phyloP scores from a whole-genome alignment of 2,113 vertebrate species.

The Leptobrachium leishanense region DNA sequence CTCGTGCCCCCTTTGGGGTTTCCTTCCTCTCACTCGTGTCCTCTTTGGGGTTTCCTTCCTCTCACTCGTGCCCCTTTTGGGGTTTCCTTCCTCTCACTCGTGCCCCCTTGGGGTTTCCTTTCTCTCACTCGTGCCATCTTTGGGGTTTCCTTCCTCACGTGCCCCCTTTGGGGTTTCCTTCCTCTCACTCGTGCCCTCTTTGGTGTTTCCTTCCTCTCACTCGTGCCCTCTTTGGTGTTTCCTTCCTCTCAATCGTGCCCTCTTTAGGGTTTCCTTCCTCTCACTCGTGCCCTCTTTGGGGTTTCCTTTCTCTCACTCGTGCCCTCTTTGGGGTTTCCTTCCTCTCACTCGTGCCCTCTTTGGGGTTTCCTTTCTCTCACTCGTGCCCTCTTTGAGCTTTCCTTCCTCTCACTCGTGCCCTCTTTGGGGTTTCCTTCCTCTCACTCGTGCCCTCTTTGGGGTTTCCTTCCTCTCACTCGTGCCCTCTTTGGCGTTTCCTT shows the following conservation, averaged over 20 bases:
- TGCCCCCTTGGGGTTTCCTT: background rate
- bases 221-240: background rate
- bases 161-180: background rate
- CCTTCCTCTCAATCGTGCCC: background rate
- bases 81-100: too few relatives aligned
- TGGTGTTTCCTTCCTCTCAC: background rate
- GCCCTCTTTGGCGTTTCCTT: background rate
- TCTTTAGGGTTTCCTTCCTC: background rate
- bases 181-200: background rate
- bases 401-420: background rate
- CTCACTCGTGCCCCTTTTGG: background rate
- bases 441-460: background rate
- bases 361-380: background rate
- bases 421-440: background rate
- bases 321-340: background rate
- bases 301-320: background rate
- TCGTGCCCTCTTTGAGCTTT: background rate
- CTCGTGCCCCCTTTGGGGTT: background rate
- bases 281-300: background rate
- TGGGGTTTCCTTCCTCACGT: background rate
- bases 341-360: background rate
- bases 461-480: background rate
- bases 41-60: background rate
- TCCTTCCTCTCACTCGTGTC: too few relatives aligned
- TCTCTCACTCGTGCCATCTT: background rate